A percentile compares a stretch with the other conserved stretches of the same genome.
phyloP scores from a whole-genome alignment of 2,113 vertebrate genomes.

The Oryzias celebensis region DNA sequence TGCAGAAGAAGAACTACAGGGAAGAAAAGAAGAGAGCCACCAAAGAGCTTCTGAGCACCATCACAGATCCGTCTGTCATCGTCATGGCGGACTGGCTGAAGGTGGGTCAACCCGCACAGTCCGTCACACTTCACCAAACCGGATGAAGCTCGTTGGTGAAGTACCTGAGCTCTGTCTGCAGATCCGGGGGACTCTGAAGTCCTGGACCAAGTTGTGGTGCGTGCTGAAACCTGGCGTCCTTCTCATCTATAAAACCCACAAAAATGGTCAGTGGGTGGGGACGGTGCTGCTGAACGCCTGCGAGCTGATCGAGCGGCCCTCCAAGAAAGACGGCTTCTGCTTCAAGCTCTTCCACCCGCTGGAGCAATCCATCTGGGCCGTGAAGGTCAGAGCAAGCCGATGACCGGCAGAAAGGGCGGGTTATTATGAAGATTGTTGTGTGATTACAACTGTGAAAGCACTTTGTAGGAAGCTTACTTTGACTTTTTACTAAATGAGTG shows the following conservation, averaged over 20 bases:
- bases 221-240: conserved; percentile 96
- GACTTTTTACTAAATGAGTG: too few species aligned
- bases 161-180: conserved; percentile 49
- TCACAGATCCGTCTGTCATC: conserved; percentile 96
- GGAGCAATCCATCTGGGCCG: conserved; percentile 98
- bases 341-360: conserved; percentile 99
- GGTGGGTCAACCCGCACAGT: conserved; percentile 65
- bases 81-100: conserved; percentile 99
- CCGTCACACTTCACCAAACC: too few species aligned
- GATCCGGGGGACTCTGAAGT: conserved; percentile 97
- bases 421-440: too few species aligned
- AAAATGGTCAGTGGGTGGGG: conserved; percentile 98
- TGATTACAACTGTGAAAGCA: too few species aligned
- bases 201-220: conserved; percentile 99
- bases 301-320: conserved; percentile 97
- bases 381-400: conserved; percentile 82
- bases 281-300: conserved; percentile 98
- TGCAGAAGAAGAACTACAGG: conserved; percentile 99
- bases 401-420: too few species aligned
- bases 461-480: too few species aligned
- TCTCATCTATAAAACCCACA: conserved; percentile 96
- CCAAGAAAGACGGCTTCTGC: conserved; percentile 99
- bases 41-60: conserved; percentile 96
- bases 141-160: too few species aligned
- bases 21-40: conserved; percentile 98